phyloP scores from a whole-genome alignment of 2,113 vertebrate genomes.

The Myocastor coypus region DNA sequence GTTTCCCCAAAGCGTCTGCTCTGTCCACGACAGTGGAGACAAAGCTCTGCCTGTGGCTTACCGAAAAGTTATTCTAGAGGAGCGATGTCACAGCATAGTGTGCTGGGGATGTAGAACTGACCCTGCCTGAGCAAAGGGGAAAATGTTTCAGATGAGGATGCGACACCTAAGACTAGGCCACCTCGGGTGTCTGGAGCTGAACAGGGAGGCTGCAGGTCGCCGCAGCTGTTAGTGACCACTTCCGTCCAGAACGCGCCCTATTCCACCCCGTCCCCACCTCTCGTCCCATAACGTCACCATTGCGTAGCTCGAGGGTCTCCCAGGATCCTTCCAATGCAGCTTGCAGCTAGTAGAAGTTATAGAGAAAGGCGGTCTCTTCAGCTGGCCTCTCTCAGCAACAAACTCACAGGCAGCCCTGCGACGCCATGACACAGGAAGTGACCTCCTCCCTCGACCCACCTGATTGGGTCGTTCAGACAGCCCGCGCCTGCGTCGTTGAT shows the following conservation, averaged over 20 bases:
- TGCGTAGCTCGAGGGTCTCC: not conserved
- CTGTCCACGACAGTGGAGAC: not conserved
- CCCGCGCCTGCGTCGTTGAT: not conserved
- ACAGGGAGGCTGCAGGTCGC: not conserved
- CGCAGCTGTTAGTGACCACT: not conserved
- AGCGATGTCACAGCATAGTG: not conserved
- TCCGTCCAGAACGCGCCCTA: not conserved
- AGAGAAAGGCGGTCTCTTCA: not conserved
- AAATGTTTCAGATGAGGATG: not conserved
- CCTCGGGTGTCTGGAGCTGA: not conserved
- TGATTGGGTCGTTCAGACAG: not conserved
- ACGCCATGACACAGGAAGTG: not conserved
- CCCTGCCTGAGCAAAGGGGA: not conserved
- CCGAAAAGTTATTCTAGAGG: no score
- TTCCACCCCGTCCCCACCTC: not conserved
- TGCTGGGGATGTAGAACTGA: not conserved
- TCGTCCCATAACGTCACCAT: not conserved
- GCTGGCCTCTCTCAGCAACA: not conserved
- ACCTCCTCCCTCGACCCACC: not conserved
- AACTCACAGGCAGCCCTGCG: rapidly evolving
- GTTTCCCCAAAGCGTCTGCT: not conserved
- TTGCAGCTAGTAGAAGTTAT: not conserved
- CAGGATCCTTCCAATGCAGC: not conserved
- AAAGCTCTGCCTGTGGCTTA: not conserved
- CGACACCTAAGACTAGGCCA: not conserved